phyloP scores from a whole-genome alignment of 1,140 invertebrate genomes.

The Helicoverpa armigera region DNA sequence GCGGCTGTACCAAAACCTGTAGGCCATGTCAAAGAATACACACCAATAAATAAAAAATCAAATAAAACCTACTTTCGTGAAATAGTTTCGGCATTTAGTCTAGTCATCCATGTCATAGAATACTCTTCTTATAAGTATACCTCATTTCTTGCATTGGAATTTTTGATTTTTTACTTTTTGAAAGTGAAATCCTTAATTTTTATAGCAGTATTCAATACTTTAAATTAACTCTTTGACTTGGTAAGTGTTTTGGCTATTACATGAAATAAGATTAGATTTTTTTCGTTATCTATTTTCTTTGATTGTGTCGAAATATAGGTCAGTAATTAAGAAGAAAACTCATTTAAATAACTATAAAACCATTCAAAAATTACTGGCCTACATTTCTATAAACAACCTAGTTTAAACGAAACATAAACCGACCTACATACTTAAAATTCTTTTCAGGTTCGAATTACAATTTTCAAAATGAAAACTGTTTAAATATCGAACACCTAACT shows the following conservation, averaged over 20 bases:
- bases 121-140: neutral
- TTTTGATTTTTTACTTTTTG: too few relatives aligned
- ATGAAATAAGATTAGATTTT: too few relatives aligned
- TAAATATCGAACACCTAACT: neutral
- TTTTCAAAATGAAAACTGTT: neutral
- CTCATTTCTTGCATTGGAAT: neutral
- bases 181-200: too few relatives aligned
- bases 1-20: constrained; percentile 17
- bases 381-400: neutral
- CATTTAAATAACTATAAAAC: too few relatives aligned
- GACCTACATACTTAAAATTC: too few relatives aligned
- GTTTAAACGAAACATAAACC: neutral
- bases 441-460: neutral
- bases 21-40: constrained; percentile 34
- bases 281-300: too few relatives aligned
- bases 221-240: too few relatives aligned
- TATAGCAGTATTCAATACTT: too few relatives aligned
- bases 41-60: constrained; percentile 31
- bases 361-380: too few relatives aligned
- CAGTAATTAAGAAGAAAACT: too few relatives aligned
- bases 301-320: too few relatives aligned
- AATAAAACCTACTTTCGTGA: constrained; percentile 40
- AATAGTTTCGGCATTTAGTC: constrained; percentile 32
- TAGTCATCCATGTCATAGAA: neutral
- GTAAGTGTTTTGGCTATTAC: too few relatives aligned